Evolutionary conservation across 2,888 invertebrate species (phyloP).

Genomic region (Tipula vernalis): DNA sequence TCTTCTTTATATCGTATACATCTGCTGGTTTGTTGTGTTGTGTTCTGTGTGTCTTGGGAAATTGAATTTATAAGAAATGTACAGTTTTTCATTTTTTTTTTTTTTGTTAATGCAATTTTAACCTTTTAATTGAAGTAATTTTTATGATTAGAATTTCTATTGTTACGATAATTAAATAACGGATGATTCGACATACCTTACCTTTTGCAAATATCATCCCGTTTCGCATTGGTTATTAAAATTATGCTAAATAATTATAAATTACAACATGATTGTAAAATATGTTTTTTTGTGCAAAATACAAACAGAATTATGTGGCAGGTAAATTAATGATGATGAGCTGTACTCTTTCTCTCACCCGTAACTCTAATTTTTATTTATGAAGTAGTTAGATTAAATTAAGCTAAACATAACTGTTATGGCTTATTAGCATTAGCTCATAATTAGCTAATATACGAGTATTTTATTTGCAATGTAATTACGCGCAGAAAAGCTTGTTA

Average conservation of each 20-base stretch:
- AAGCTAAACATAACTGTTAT: background rate
- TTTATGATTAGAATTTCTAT: background rate
- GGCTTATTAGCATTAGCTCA: background rate
- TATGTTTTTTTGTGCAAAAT: background rate
- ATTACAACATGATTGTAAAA: background rate
- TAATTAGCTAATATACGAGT: background rate
- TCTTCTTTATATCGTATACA: background rate
- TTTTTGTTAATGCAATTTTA: background rate
- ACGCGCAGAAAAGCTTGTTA: background rate
- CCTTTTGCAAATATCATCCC: background rate
- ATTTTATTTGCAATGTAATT: background rate
- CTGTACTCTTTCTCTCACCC: background rate
- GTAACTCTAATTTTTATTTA: background rate
- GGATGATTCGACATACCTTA: background rate
- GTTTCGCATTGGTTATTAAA: background rate
- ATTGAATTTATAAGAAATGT: background rate
- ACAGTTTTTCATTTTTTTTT: background rate
- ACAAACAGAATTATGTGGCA: background rate
- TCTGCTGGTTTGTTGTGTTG: background rate
- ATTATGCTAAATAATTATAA: background rate
- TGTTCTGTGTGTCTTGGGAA: background rate
- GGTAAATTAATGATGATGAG: background rate
- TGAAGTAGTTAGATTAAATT: background rate
- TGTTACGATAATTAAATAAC: background rate
- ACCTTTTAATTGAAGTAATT: background rate